phyloP scores from a whole-genome alignment of 1,140 invertebrate species.

The Sycophaga agraensis region DNA sequence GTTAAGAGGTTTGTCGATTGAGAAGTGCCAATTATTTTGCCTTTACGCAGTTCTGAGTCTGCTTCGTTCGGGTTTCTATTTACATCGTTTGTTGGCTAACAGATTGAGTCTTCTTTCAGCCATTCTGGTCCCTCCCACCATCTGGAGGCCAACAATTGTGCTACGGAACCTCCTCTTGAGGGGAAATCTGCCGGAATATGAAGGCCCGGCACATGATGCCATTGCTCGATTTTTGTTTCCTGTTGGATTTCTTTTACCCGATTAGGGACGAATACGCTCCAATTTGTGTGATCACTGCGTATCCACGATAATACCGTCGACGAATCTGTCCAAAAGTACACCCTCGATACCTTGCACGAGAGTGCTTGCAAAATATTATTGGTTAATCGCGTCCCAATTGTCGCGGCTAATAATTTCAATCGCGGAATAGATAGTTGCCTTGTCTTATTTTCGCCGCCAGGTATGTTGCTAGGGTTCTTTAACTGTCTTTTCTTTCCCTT shows the following conservation, averaged over 20 bases:
- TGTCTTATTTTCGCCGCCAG: too few species aligned
- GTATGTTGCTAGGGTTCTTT: neutral
- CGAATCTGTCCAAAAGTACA: neutral
- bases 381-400: conserved; percentile 7
- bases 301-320: neutral
- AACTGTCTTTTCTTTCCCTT: too few species aligned
- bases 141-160: conserved; percentile 38
- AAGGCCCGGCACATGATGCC: conserved; percentile 39
- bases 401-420: conserved; percentile 27
- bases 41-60: conserved; percentile 18
- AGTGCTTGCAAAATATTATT: neutral
- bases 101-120: conserved; percentile 25
- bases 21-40: neutral
- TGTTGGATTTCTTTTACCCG: neutral
- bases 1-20: neutral
- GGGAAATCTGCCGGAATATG: neutral
- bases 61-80: conserved; percentile 20
- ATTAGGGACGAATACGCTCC: neutral
- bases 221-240: neutral
- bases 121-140: conserved; percentile 50
- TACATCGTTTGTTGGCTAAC: conserved; percentile 32
- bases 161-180: neutral
- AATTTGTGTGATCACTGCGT: neutral
- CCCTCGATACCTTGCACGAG: neutral
- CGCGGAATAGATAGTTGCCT: conserved; percentile 30